These are phyloP conservation scores for Leptopilina drosophilae DNA, from an alignment of 2,888 invertebrate genomes.

Conservation along the genomic window DNA sequence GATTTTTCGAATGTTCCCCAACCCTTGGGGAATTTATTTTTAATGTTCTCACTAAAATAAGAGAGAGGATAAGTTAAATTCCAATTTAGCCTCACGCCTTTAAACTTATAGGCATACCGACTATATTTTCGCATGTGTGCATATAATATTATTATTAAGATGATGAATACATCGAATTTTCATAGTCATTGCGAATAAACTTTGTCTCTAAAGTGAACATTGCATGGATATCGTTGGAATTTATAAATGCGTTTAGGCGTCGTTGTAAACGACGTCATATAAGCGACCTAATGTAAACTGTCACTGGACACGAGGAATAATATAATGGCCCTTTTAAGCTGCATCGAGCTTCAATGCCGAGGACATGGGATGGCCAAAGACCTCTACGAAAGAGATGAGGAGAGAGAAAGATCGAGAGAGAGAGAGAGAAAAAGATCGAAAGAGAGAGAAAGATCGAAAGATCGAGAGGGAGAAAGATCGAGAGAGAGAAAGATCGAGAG, in stretches of 20 bases:
- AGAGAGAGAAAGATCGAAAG: background rate
- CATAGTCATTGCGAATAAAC: constrained; percentile 2
- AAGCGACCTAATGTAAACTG: constrained; percentile 25
- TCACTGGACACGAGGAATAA: constrained; percentile 37
- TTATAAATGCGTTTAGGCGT: constrained; percentile 41
- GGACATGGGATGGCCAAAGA: constrained; percentile 38
- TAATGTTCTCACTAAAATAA: too few relatives aligned
- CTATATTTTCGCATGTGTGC: too few relatives aligned
- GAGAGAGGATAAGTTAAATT: too few relatives aligned
- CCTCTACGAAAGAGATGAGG: background rate
- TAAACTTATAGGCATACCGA: too few relatives aligned
- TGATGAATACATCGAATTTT: constrained; percentile 10
- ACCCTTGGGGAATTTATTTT: too few relatives aligned
- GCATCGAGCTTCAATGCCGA: constrained; percentile 36
- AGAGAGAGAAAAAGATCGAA: too few relatives aligned
- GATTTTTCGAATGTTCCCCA: too few relatives aligned
- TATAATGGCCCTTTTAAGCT: constrained; percentile 35
- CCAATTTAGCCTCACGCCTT: too few relatives aligned
- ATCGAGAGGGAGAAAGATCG: background rate
- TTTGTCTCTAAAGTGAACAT: background rate
- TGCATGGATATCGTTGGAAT: background rate
- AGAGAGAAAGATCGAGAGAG: background rate
- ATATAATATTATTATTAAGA: background rate
- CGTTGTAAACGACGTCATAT: constrained; percentile 40
- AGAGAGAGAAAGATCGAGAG: background rate